Percentiles rank a stretch among this genome's conserved stretches.
Evolutionary conservation across 2,888 invertebrate genomes (phyloP).

Genomic region (Autographa gamma): DNA sequence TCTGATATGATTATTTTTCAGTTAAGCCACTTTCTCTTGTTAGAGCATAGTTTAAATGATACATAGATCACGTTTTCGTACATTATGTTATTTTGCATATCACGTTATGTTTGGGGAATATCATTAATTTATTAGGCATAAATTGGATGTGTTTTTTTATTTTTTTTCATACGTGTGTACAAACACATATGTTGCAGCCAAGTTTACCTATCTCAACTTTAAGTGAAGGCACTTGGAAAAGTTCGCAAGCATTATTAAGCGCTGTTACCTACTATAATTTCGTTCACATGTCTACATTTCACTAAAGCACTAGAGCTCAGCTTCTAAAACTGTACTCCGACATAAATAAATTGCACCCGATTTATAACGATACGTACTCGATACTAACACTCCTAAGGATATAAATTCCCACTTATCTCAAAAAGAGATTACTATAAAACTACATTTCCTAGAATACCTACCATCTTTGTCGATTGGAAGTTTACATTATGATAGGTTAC

Average conservation of each 20-base stretch:
- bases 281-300: not conserved
- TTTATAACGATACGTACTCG: not conserved
- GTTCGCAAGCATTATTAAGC: too few species aligned
- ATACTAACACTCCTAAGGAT: not conserved
- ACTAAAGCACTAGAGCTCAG: not conserved
- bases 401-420: not conserved
- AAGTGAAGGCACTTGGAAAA: too few species aligned
- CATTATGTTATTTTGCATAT: too few species aligned
- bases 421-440: too few species aligned
- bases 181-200: too few species aligned
- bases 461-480: not conserved
- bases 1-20: not conserved
- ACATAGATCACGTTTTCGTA: too few species aligned
- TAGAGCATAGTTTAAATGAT: not conserved
- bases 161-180: too few species aligned
- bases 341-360: not conserved
- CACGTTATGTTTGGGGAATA: too few species aligned
- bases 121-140: too few species aligned
- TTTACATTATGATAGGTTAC: not conserved
- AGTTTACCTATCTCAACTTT: too few species aligned
- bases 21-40: slow-evolving; percentile 3
- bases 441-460: not conserved
- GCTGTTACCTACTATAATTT: not conserved
- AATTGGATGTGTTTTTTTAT: too few species aligned
- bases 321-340: too few species aligned